A percentile compares a stretch with the other conserved stretches of the same genome.
Conservation (phyloP, 2,888 invertebrate genomes). For the Catocala fraxini region DNA sequence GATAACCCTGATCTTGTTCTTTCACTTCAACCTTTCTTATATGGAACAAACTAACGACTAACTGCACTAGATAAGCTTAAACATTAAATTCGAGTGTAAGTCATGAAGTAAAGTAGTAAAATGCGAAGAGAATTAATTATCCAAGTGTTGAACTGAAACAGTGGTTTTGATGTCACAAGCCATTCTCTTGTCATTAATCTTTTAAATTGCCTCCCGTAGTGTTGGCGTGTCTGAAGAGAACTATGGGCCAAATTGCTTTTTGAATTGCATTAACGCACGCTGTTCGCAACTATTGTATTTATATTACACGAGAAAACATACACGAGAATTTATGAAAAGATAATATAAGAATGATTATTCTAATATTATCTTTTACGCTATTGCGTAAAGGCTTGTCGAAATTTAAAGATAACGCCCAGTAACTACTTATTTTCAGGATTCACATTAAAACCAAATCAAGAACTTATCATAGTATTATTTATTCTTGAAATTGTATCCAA, state of each 20-base stretch:
- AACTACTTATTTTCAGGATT: too few species aligned
- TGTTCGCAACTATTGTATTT: constrained; percentile 17
- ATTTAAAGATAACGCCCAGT: too few species aligned
- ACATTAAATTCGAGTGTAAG: constrained; percentile 18
- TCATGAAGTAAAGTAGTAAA: constrained; percentile 27
- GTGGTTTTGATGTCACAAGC: constrained; percentile 55
- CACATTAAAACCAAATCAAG: too few species aligned
- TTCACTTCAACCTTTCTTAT: constrained; percentile 1
- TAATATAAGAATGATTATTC: background rate
- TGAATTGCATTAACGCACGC: constrained; percentile 50
- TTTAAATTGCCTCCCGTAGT: constrained; percentile 52
- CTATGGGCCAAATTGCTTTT: constrained; percentile 60
- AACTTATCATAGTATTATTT: too few species aligned
- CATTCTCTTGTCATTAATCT: constrained; percentile 56
- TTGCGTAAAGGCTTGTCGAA: too few species aligned
- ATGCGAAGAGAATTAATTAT: constrained; percentile 41
- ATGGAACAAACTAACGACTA: constrained; percentile 4
- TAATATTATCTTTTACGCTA: too few species aligned
- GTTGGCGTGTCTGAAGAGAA: constrained; percentile 37
- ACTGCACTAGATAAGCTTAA: constrained; percentile 17
- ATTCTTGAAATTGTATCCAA: too few species aligned
- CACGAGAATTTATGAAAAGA: background rate
- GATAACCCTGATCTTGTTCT: background rate
- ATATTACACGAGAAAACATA: constrained; percentile 5
- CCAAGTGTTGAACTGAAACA: constrained; percentile 49